These are phyloP conservation scores for Balaenoptera acutorostrata DNA, from an alignment of 2,113 vertebrate genomes.

Conservation along the genomic window DNA sequence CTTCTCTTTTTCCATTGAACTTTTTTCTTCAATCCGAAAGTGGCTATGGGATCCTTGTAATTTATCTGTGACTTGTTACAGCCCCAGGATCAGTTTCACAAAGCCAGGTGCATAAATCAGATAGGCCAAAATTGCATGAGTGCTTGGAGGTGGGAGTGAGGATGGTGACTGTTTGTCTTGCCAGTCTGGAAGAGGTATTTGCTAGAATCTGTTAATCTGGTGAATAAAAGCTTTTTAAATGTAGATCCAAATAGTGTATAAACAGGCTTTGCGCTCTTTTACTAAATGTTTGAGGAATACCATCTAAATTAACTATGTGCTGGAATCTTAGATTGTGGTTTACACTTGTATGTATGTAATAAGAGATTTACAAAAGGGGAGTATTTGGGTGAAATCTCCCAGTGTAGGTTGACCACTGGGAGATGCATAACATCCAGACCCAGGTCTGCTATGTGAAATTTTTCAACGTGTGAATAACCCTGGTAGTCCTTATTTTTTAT, in stretches of 20 bases:
- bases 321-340: background rate
- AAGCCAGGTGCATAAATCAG: background rate
- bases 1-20: background rate
- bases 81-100: background rate
- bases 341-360: background rate
- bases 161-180: background rate
- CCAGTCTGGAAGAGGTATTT: background rate
- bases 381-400: background rate
- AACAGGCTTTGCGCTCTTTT: background rate
- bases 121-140: background rate
- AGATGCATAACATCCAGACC: background rate
- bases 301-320: background rate
- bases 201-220: background rate
- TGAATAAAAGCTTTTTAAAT: background rate
- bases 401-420: background rate
- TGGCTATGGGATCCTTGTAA: background rate
- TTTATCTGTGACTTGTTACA: background rate
- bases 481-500: background rate
- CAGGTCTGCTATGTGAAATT: background rate
- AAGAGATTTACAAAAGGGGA: background rate
- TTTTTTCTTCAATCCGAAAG: background rate
- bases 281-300: slow-evolving; percentile 5
- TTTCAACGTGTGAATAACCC: slow-evolving; percentile 12
- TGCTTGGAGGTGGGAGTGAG: background rate
- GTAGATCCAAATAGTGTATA: background rate